Evolutionary conservation across 2,888 invertebrate genomes (phyloP), one percentile per base, ranked within the genome.

Genomic region (Sinopyrophorus schimmeli): DNA sequence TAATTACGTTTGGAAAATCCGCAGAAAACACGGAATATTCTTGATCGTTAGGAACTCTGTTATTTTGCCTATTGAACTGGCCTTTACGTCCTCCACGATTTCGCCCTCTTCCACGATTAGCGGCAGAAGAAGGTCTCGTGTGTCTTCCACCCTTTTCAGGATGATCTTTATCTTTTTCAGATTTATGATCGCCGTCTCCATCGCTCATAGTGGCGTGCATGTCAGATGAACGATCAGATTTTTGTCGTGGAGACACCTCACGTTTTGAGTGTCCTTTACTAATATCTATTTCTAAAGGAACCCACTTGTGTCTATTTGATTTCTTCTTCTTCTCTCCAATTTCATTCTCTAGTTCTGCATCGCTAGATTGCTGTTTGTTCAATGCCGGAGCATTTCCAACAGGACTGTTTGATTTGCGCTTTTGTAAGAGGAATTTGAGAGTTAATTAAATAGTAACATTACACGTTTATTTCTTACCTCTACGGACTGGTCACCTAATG

Each of bases 271-370:
- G 16, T 31, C 80, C 80, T 61, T 87, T 86, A 47, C 86, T 82
- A 57, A 89, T 78, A 66, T 93, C 92, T 53, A 95, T 90, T 64
- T 91, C 91, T 49, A 95, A 76, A 0, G 93, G 94, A 47, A 92
- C 86, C 95, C 95, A 95, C 72, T 92, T 94, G 73, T 91, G 91
- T 65, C 80, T 81, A 31, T 74, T 74, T 14, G 62, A 32, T 65
- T 76, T 78, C 60, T 72, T 77, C 59, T 74, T 77, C 58, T 71
- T 75, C 47, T 76, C 75, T 32, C 61, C 64, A 23, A 64, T 73
- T 10, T 65, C 66, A 41, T 74, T 76, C 14, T 78, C 77, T 23
- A 67, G 69, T 41, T 75, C 75, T 14, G 76, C 74, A 18, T 68
- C 65, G 49, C 65, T 68, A 63, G 65, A 60, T 65, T 71, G 50